Base-by-base conservation (phyloP, 64 coral and sea anemone genomes). In the Exaiptasia diaphana region DNA sequence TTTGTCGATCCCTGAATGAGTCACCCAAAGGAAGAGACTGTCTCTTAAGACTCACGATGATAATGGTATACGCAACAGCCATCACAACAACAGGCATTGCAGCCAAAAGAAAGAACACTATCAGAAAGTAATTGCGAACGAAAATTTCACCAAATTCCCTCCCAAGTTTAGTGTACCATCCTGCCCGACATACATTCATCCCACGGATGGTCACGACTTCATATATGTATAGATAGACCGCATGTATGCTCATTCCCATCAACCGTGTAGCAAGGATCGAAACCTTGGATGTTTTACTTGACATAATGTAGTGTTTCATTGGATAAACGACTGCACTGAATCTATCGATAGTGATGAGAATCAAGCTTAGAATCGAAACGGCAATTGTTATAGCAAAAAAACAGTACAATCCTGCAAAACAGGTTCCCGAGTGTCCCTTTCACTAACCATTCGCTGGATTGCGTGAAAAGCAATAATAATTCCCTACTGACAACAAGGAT, bases 261-360 rank as follows among this genome's bases (percentile, higher is more conserved):
- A 75, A 18, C 83, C 83, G 77, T 5, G 27, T 37, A 4, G 77
- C 6, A 14, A 21, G 36, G 15, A 73, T 73, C 15, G 26, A 11
- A n/a, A 52, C 39, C 32, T 77, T 86, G 4, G 38, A 73, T 10
- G 41, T 26, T 22, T 24, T 63, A 29, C 23, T 43, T 4, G 55
- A 64, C 83, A 86, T 86, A 9, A 86, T 74, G 20, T 57, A 23
- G 18, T 73, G 58, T 52, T 75, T 80, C 25, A 92, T 55, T 5
- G 90, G 90, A 63, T 64, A 92, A 34, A 81, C 82, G 24, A 92
- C 90, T 5, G 82, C 90, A 21, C 44, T 86, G 36, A 92, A 92
- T 21, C 90, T 32, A 34, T 87, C 90, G 10, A 79, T 67, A 5
- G 90, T 79, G 20, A 92, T 92, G 24, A 86, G 57, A 2, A 92